These are phyloP conservation scores for Drosophila nr. fundita DNA, from an alignment of 2,888 invertebrate genomes.

Conservation along the genomic window DNA sequence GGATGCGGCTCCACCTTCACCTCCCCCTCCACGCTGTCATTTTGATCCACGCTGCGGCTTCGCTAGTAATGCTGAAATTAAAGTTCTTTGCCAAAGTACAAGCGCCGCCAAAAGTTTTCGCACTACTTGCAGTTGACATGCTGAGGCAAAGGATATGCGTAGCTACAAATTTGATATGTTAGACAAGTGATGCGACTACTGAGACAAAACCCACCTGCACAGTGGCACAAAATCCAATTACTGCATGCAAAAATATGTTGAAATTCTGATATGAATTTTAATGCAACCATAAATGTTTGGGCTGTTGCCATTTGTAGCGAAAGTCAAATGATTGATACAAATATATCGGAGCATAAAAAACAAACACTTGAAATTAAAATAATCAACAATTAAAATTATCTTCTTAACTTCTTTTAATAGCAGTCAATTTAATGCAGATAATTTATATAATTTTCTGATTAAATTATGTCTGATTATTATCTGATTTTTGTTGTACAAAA, in stretches of 20 bases:
- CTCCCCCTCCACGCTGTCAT: background rate
- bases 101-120: constrained; percentile 68
- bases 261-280: background rate
- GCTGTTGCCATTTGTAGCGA: background rate
- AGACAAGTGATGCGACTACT: constrained; percentile 66
- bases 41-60: constrained; percentile 24
- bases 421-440: background rate
- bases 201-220: constrained; percentile 22
- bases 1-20: constrained; percentile 14
- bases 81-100: constrained; percentile 76
- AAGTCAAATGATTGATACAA: background rate
- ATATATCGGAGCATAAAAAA: background rate
- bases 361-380: background rate
- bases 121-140: constrained; percentile 70
- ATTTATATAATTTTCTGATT: background rate
- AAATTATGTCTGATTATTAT: background rate
- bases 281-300: background rate
- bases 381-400: background rate
- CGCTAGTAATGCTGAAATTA: constrained; percentile 74
- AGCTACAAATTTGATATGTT: constrained; percentile 79
- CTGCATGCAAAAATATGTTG: background rate
- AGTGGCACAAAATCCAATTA: constrained; percentile 24
- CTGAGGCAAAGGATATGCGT: constrained; percentile 73
- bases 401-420: background rate
- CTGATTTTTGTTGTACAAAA: too few relatives aligned